Evolutionary conservation across 2,888 invertebrate species (phyloP), one percentile per base, ranked within the genome.

Genomic region (Osedax fenrisi): DNA sequence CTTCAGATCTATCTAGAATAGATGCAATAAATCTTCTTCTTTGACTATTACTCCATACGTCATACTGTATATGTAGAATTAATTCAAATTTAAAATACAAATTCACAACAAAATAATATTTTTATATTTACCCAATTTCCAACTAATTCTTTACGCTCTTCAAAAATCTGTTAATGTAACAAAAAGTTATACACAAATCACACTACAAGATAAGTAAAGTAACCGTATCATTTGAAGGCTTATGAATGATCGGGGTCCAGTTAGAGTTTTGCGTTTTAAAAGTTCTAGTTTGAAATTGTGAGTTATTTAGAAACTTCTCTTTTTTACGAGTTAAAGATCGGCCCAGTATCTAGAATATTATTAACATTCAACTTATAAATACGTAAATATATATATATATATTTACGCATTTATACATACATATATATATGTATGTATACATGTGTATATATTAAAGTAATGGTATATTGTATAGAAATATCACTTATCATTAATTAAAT

Each of bases 111-210:
- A n/a, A n/a, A n/a, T n/a, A n/a, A n/a, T n/a, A n/a, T n/a, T n/a
- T n/a, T n/a, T n/a, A n/a, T n/a, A n/a, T n/a, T n/a, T 80, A 84
- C 84, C 84, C 84, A 84, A 72, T 84, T 82, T 5, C 80, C 80
- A 10, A 83, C 80, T 0, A 83, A 77, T 75, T 84, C 83, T 75
- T 80, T 77, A 77, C 84, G 81, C 77, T 84, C 83, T 74, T 80
- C 78, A 74, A 81, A 84, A 68, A 83, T 81, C 84, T 84, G 80
- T 26, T 79, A 80, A n/a, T 61, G 74, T 27, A 71, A 75, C 61
- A 75, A 74, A 73, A 17, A 26, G 27, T 21, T 64, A n/a, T n/a
- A n/a, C n/a, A n/a, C n/a, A n/a, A n/a, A n/a, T n/a, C n/a, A n/a
- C n/a, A n/a, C n/a, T n/a, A n/a, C n/a, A n/a, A n/a, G n/a, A n/a